phyloP scores from a whole-genome alignment of 2,113 vertebrate genomes.

The Albula glossodonta region DNA sequence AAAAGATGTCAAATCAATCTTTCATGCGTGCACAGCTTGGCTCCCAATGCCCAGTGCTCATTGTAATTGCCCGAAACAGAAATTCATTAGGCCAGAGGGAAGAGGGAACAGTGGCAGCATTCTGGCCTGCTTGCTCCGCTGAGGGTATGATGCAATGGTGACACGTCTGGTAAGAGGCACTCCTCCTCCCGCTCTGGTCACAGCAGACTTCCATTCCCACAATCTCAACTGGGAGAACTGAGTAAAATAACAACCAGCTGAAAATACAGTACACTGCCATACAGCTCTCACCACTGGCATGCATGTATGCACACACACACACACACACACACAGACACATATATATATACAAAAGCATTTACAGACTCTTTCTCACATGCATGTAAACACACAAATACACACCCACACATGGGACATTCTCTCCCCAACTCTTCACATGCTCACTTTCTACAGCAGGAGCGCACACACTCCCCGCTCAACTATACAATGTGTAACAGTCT shows the following conservation, averaged over 20 bases:
- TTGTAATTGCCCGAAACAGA: not conserved
- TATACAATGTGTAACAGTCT: too few species aligned
- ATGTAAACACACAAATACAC: not conserved
- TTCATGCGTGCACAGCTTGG: not conserved
- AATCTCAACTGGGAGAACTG: not conserved
- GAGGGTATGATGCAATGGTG: not conserved
- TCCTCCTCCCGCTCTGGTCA: not conserved
- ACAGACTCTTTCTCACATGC: not conserved
- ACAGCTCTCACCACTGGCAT: not conserved
- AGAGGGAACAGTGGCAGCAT: not conserved
- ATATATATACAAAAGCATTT: not conserved
- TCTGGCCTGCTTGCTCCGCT: not conserved
- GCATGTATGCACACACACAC: not conserved
- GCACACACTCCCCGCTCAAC: not conserved
- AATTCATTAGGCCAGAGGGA: not conserved
- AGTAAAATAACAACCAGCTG: not conserved
- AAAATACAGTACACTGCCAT: not conserved
- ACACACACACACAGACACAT: not conserved
- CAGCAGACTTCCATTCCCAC: not conserved
- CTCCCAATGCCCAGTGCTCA: not conserved
- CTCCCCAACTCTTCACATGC: too few species aligned
- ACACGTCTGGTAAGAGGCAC: not conserved
- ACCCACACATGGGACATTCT: not conserved
- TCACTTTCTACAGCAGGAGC: too few species aligned
- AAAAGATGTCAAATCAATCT: slow-evolving; percentile 5